These are phyloP conservation scores for Buteo buteo DNA, from an alignment of 2,113 vertebrate genomes.

Conservation along the genomic window DNA sequence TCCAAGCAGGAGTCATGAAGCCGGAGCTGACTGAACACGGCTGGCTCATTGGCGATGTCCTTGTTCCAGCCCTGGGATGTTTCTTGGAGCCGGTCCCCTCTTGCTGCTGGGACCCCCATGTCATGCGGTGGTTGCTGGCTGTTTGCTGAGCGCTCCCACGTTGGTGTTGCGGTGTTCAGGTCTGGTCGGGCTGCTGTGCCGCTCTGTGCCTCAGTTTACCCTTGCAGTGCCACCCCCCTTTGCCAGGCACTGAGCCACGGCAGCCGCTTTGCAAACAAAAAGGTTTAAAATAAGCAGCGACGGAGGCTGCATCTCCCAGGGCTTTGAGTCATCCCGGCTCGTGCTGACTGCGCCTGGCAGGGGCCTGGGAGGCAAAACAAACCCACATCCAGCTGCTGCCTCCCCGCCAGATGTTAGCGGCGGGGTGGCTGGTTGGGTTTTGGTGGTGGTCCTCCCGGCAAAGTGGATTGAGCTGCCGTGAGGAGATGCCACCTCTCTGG, in stretches of 20 bases:
- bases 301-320: not conserved
- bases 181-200: fast-evolving
- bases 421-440: not conserved
- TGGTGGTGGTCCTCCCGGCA: fast-evolving
- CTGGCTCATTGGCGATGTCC: not conserved
- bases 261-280: not conserved
- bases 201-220: not conserved
- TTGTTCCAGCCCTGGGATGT: not conserved
- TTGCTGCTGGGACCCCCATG: fast-evolving
- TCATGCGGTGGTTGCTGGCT: not conserved
- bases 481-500: not conserved
- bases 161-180: not conserved
- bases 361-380: constrained; percentile 20
- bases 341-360: not conserved
- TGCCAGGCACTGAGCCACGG: not conserved
- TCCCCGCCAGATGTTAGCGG: not conserved
- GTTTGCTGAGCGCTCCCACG: fast-evolving
- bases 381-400: not conserved
- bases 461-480: not conserved
- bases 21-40: fast-evolving
- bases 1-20: not conserved
- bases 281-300: not conserved
- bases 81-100: not conserved
- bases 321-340: constrained; percentile 16
- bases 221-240: not conserved